These are phyloP conservation scores for Callinectes sapidus DNA, from an alignment of 2,888 invertebrate species.

Conservation along the genomic window DNA sequence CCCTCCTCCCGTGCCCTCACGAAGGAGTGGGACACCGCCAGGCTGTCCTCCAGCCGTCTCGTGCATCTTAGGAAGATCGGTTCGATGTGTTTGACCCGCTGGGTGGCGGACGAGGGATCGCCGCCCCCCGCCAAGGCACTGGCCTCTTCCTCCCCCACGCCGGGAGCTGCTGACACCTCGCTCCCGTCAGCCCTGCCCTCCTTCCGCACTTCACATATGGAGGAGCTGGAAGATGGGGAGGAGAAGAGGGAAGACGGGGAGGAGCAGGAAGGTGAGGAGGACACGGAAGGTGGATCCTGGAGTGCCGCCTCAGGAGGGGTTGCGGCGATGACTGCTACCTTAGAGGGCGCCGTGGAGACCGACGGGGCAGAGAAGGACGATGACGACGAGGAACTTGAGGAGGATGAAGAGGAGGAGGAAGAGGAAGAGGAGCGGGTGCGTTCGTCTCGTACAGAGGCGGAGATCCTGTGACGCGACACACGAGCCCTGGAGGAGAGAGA, in stretches of 20 bases:
- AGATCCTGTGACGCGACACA: conserved; percentile 58
- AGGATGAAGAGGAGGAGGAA: background rate
- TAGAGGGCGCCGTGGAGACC: conserved; percentile 46
- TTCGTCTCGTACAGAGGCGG: conserved; percentile 54
- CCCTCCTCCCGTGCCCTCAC: conserved; percentile 49
- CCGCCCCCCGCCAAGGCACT: conserved; percentile 34
- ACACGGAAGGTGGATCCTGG: conserved; percentile 48
- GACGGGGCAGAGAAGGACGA: conserved; percentile 56
- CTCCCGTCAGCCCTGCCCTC: conserved; percentile 29
- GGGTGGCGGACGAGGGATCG: conserved; percentile 32
- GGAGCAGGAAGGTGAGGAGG: conserved; percentile 65
- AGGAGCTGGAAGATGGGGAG: conserved; percentile 56
- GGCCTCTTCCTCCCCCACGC: conserved; percentile 51
- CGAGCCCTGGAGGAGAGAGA: conserved; percentile 53
- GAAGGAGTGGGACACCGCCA: conserved; percentile 54
- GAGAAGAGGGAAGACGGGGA: conserved; percentile 61
- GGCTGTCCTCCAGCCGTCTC: conserved; percentile 52
- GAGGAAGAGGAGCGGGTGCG: conserved; percentile 41
- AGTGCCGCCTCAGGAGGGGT: background rate
- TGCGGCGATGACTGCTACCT: conserved; percentile 53
- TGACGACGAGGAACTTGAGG: background rate
- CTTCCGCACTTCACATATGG: conserved; percentile 44
- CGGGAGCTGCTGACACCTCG: conserved; percentile 23
- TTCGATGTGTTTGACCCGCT: conserved; percentile 48
- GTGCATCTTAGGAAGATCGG: conserved; percentile 61